A percentile compares a stretch with the other conserved stretches of the same genome.
These are phyloP conservation scores for Rhinichthys klamathensis DNA, from an alignment of 2,113 vertebrate genomes.

Conservation along the genomic window DNA sequence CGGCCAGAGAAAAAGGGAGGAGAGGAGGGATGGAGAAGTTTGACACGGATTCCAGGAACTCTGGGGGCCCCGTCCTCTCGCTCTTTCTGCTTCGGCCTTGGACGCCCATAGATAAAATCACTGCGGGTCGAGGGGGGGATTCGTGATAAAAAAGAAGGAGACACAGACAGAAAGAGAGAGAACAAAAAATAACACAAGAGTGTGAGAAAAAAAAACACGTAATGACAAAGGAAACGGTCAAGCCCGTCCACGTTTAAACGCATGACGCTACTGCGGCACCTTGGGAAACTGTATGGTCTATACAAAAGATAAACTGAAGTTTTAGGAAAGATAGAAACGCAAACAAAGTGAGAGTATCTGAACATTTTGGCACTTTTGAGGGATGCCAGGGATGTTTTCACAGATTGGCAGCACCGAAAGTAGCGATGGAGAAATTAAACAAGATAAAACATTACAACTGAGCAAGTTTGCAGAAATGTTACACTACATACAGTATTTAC, in stretches of 20 bases:
- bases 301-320: not conserved
- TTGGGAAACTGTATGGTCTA: conserved; percentile 18
- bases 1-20: conserved; percentile 51
- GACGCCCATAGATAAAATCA: conserved; percentile 20
- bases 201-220: not conserved
- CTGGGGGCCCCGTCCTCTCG: conserved; percentile 37
- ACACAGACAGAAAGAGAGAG: not conserved
- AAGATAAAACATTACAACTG: not conserved
- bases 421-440: not conserved
- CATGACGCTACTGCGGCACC: not conserved
- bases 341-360: not conserved
- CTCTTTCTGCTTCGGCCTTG: conserved; percentile 61
- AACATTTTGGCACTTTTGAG: not conserved
- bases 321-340: not conserved
- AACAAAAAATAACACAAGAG: not conserved
- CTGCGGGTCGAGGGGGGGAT: not conserved
- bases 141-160: not conserved
- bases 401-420: not conserved
- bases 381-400: not conserved
- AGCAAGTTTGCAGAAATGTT: not conserved
- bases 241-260: not conserved
- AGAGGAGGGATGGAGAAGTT: conserved; percentile 37
- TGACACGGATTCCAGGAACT: conserved; percentile 59
- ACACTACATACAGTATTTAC: not conserved
- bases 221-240: not conserved